A percentile compares a stretch with the other conserved stretches of the same genome.
Conservation (phyloP, 2,797 vertebrate genomes). For the Poeciliopsis gracilis region DNA sequence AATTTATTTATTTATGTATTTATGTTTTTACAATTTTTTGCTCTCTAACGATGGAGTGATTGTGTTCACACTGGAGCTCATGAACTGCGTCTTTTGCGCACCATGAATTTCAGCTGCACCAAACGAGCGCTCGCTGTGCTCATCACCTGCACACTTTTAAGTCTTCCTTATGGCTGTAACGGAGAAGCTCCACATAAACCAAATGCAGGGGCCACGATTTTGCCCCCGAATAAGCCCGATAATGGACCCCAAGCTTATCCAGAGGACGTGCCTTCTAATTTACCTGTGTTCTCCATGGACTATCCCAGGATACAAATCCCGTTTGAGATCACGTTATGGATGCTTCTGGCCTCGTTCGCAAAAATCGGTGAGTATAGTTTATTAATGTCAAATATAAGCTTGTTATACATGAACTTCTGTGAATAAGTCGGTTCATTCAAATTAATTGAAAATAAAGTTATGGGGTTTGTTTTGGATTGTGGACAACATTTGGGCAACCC, state of each 20-base stretch:
- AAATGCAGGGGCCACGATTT: slow-evolving; percentile 39
- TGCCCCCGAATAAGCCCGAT: slow-evolving; percentile 49
- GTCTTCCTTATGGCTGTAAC: slow-evolving; percentile 43
- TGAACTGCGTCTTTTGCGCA: neutral
- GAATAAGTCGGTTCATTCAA: neutral
- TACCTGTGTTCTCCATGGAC: slow-evolving; percentile 90
- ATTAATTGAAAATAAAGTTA: neutral
- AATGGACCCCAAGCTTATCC: slow-evolving; percentile 62
- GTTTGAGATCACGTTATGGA: slow-evolving; percentile 95
- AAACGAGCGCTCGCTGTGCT: slow-evolving; percentile 25
- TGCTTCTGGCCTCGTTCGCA: slow-evolving; percentile 92
- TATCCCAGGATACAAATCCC: slow-evolving; percentile 93
- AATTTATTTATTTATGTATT: too few species aligned
- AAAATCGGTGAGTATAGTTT: slow-evolving; percentile 90
- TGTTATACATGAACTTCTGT: neutral
- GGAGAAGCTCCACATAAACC: slow-evolving; percentile 59
- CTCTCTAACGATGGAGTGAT: slow-evolving; percentile 27
- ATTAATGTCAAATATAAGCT: neutral
- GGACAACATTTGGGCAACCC: neutral
- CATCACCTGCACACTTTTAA: slow-evolving; percentile 28
- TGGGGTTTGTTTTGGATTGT: neutral
- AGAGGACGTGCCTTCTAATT: slow-evolving; percentile 74
- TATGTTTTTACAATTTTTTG: too few species aligned
- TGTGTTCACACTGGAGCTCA: neutral
- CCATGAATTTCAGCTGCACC: slow-evolving; percentile 43